phyloP scores from a whole-genome alignment of 2,113 vertebrate genomes.

The Australoheros scitulus region DNA sequence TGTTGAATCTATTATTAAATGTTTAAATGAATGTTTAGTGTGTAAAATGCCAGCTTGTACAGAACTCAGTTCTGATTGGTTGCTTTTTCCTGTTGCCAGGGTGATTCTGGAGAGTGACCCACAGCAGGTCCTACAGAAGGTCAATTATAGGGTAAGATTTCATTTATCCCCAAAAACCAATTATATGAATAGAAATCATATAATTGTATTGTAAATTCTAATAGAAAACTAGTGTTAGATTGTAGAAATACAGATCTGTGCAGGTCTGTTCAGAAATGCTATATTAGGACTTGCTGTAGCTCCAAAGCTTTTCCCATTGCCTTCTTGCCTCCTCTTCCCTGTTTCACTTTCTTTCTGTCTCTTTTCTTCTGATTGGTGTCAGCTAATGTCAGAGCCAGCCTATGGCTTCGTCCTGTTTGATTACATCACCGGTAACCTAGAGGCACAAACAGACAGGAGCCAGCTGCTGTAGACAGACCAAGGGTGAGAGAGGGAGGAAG shows the following conservation, averaged over 20 bases:
- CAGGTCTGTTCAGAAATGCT: not conserved
- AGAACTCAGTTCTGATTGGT: slow-evolving; percentile 3
- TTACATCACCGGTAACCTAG: slow-evolving; percentile 83
- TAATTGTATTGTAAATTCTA: not conserved
- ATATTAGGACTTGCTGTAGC: not conserved
- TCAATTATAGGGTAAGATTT: slow-evolving; percentile 88
- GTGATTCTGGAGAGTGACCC: slow-evolving; percentile 94
- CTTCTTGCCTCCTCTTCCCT: slow-evolving; percentile 18
- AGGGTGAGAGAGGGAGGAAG: slow-evolving; percentile 33
- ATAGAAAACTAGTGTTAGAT: not conserved
- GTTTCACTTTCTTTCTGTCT: slow-evolving; percentile 23
- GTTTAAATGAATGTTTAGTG: not conserved
- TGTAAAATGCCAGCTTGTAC: not conserved
- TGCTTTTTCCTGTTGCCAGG: slow-evolving; percentile 68
- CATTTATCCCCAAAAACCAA: not conserved
- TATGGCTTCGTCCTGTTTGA: slow-evolving; percentile 88
- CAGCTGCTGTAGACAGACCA: slow-evolving; percentile 69
- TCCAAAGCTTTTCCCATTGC: not conserved
- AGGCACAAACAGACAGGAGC: slow-evolving; percentile 74
- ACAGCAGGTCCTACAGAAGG: slow-evolving; percentile 90
- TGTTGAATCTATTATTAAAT: not conserved
- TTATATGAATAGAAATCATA: not conserved
- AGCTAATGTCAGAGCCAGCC: slow-evolving; percentile 81
- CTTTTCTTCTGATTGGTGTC: slow-evolving; percentile 48
- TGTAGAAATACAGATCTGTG: not conserved